These are phyloP conservation scores for Donacobius atricapilla DNA, from an alignment of 2,113 vertebrate genomes.

Conservation along the genomic window DNA sequence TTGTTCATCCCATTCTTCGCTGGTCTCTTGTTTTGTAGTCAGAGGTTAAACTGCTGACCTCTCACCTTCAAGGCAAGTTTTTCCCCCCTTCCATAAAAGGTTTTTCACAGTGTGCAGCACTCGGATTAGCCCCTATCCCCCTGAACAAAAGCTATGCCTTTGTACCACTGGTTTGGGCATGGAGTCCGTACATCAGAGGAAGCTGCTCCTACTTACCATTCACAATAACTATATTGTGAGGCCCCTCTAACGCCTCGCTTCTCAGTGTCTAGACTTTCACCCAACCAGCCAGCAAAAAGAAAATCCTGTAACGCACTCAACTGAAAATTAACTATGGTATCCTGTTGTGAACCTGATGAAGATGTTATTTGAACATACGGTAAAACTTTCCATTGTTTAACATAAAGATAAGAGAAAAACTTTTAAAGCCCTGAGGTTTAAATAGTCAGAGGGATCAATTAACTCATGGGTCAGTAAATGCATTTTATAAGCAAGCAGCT, in stretches of 20 bases:
- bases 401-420: conserved; percentile 75
- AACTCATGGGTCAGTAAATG: conserved; percentile 84
- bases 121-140: conserved; percentile 85
- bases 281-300: conserved; percentile 82
- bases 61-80: conserved; percentile 84
- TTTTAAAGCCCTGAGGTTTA: conserved; percentile 70
- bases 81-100: conserved; percentile 81
- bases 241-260: conserved; percentile 75
- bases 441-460: conserved; percentile 84
- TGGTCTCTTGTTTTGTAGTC: conserved; percentile 79
- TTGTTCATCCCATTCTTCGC: conserved; percentile 60
- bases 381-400: conserved; percentile 91
- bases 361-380: conserved; percentile 96
- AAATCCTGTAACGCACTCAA: conserved; percentile 95
- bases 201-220: conserved; percentile 86
- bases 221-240: conserved; percentile 88
- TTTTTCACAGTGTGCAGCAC: conserved; percentile 88
- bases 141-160: conserved; percentile 89
- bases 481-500: conserved; percentile 77
- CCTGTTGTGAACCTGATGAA: conserved; percentile 98
- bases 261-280: conserved; percentile 88
- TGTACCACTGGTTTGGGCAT: conserved; percentile 79
- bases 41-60: conserved; percentile 98
- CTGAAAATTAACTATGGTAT: conserved; percentile 95
- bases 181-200: conserved; percentile 83